Conservation (phyloP, 2,888 invertebrate genomes). For the Pterostichus niger region DNA sequence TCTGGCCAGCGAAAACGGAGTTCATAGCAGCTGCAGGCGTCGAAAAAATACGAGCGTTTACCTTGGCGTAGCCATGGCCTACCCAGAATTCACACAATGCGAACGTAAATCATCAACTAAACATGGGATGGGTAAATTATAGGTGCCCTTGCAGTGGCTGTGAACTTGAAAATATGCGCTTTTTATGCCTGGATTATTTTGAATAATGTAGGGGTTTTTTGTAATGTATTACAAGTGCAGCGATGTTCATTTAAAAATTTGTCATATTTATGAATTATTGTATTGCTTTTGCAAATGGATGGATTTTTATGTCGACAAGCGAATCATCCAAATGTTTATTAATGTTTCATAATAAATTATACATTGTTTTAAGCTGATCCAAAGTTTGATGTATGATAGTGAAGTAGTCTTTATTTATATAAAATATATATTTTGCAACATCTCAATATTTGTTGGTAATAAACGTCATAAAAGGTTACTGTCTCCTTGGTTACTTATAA, state of each 20-base stretch:
- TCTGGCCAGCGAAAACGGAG: background rate
- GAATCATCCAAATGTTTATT: background rate
- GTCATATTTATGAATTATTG: conserved; percentile 12
- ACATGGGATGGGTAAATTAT: conserved; percentile 38
- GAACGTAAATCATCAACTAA: conserved; percentile 14
- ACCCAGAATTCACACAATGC: conserved; percentile 50
- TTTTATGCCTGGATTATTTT: conserved; percentile 30
- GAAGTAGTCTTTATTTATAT: no score
- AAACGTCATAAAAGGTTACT: no score
- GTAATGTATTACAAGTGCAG: conserved; percentile 34
- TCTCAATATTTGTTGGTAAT: no score
- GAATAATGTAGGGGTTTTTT: conserved; percentile 25
- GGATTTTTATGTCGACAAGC: background rate
- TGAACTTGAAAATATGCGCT: conserved; percentile 40
- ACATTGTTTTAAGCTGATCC: background rate
- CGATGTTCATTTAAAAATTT: conserved; percentile 23
- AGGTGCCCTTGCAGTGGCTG: conserved; percentile 37
- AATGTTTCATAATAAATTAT: background rate
- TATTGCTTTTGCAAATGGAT: conserved; percentile 8
- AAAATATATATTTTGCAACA: no score
- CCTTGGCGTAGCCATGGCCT: background rate
- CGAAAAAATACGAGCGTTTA: conserved; percentile 35
- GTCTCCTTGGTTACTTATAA: no score
- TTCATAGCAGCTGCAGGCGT: conserved; percentile 40
- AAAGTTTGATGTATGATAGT: background rate